Percentiles rank a stretch among this genome's conserved stretches.
Evolutionary conservation across 1,140 invertebrate species (phyloP).

Genomic region (Drosophila repletoides): DNA sequence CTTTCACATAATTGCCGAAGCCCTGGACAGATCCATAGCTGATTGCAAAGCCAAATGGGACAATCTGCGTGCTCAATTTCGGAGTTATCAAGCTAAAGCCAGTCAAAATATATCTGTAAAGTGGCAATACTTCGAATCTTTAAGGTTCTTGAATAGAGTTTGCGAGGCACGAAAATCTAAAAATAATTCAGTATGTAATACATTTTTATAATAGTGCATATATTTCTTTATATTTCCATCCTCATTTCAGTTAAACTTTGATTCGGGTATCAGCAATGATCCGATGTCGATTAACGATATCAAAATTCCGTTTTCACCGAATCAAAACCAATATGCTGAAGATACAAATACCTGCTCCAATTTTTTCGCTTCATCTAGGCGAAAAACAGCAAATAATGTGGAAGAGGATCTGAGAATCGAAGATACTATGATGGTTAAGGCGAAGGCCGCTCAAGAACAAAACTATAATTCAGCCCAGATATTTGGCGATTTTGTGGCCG

Average conservation of each 20-base stretch:
- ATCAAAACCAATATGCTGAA: not conserved
- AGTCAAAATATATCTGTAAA: slow-evolving; percentile 10
- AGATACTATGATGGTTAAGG: not conserved
- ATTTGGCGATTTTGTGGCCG: slow-evolving; percentile 36
- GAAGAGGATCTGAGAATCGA: not conserved
- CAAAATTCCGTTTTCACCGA: not conserved
- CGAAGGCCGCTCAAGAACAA: not conserved
- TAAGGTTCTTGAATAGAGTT: slow-evolving; percentile 7
- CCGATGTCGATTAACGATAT: not conserved
- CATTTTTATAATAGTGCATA: not conserved
- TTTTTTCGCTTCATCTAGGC: not conserved
- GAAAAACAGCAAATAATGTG: not conserved
- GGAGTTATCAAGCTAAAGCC: slow-evolving; percentile 19
- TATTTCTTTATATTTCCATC: not conserved
- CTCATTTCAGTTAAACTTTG: not conserved
- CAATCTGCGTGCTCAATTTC: slow-evolving; percentile 29
- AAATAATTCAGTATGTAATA: not conserved
- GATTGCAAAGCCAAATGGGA: slow-evolving; percentile 40
- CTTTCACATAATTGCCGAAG: slow-evolving; percentile 9
- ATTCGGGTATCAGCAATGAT: not conserved
- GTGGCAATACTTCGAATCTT: slow-evolving; percentile 21
- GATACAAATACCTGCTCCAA: slow-evolving; percentile 21
- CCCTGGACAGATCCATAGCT: not conserved
- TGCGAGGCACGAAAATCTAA: slow-evolving; percentile 10
- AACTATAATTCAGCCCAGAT: slow-evolving; percentile 15